Conservation (phyloP, 2,888 invertebrate genomes). For the Melinaea menophilus region DNA sequence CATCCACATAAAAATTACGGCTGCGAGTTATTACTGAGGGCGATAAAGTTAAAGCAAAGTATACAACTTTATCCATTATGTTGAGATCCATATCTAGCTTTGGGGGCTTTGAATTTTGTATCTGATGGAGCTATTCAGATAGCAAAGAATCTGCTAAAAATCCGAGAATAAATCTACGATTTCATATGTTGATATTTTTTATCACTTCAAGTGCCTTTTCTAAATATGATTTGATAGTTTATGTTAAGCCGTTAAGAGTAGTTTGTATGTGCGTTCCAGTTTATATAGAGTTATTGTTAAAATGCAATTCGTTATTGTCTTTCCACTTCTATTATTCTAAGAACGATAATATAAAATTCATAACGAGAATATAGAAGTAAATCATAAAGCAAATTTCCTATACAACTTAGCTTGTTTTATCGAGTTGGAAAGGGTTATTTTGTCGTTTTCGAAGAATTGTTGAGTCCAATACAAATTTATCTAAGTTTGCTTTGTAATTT, state of each 20-base stretch:
- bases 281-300: too few species aligned
- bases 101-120: slow-evolving; percentile 42
- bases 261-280: too few species aligned
- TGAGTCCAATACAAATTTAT: slow-evolving; percentile 25
- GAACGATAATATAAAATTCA: neutral
- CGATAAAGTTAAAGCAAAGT: slow-evolving; percentile 38
- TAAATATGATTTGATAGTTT: neutral
- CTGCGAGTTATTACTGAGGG: slow-evolving; percentile 39
- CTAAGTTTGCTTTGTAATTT: slow-evolving; percentile 26
- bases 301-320: too few species aligned
- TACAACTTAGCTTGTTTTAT: slow-evolving; percentile 16
- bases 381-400: slow-evolving; percentile 8
- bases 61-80: slow-evolving; percentile 46
- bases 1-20: slow-evolving; percentile 32
- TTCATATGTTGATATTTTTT: slow-evolving; percentile 15
- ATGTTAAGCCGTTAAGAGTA: too few species aligned
- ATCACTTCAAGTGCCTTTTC: neutral
- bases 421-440: slow-evolving; percentile 16
- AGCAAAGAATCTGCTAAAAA: slow-evolving; percentile 14
- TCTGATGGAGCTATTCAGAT: slow-evolving; percentile 37
- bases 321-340: too few species aligned
- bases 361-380: slow-evolving; percentile 3
- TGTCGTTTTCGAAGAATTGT: slow-evolving; percentile 20
- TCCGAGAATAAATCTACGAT: slow-evolving; percentile 10
- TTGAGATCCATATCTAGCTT: slow-evolving; percentile 40